Evolutionary conservation across 2,797 vertebrate genomes (phyloP).

Genomic region (Anableps anableps): DNA sequence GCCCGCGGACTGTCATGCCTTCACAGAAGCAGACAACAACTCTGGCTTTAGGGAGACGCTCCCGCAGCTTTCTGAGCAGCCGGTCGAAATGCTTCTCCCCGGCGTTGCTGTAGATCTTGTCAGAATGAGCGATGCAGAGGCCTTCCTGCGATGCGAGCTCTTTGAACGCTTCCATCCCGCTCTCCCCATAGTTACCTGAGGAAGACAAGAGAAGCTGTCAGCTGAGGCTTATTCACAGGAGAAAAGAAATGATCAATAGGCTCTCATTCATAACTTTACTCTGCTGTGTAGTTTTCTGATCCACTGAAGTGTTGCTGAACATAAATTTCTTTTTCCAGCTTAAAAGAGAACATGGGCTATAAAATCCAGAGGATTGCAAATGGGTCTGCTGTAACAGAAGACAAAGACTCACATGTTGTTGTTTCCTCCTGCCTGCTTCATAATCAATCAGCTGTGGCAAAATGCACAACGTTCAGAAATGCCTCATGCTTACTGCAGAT

Average conservation of each 20-base stretch:
- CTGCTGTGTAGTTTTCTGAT: not conserved
- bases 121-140: conserved; percentile 95
- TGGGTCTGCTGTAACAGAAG: conserved; percentile 18
- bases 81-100: conserved; percentile 96
- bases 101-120: conserved; percentile 99
- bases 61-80: conserved; percentile 92
- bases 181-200: conserved; percentile 97
- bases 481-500: not conserved
- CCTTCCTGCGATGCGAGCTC: conserved; percentile 94
- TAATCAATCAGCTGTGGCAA: not conserved
- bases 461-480: not conserved
- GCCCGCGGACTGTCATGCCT: conserved; percentile 95
- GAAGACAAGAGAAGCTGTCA: conserved; percentile 45
- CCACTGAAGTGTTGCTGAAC: not conserved
- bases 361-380: conserved; percentile 33
- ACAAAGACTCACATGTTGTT: conserved; percentile 2
- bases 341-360: conserved; percentile 21
- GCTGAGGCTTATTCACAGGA: conserved; percentile 8
- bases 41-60: conserved; percentile 92
- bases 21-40: conserved; percentile 99
- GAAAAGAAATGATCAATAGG: not conserved
- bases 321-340: not conserved
- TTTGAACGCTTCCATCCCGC: conserved; percentile 98
- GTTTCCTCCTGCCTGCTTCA: conserved; percentile 4
- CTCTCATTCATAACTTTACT: conserved; percentile 14